These are phyloP conservation scores for Rhinogobius similis DNA, from an alignment of 2,113 vertebrate genomes.

Conservation along the genomic window DNA sequence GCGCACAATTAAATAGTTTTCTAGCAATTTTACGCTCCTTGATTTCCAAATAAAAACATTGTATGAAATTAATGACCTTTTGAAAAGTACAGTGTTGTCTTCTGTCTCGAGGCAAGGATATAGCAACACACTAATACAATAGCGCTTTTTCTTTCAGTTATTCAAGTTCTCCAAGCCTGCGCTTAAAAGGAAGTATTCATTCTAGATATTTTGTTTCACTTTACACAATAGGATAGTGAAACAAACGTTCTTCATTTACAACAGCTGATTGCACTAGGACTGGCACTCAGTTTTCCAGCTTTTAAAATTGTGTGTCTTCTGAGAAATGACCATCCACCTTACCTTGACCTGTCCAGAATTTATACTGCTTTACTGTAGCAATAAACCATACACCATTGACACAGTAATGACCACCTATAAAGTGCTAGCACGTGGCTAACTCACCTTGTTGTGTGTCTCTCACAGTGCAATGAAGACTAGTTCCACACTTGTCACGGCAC, in stretches of 20 bases:
- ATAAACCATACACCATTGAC: neutral
- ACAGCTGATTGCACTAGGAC: neutral
- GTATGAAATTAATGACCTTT: neutral
- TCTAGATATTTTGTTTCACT: neutral
- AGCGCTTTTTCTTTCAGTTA: neutral
- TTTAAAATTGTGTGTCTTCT: neutral
- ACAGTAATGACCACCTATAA: neutral
- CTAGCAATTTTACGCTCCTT: neutral
- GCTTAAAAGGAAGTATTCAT: too few species aligned
- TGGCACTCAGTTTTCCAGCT: neutral
- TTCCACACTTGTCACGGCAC: neutral
- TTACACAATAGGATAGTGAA: neutral
- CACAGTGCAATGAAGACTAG: neutral
- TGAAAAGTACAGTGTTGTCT: neutral
- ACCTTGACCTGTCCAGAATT: neutral
- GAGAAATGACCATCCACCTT: neutral
- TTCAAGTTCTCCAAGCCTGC: neutral
- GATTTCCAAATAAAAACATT: neutral
- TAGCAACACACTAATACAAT: neutral
- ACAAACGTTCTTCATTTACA: neutral
- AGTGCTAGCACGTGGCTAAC: neutral
- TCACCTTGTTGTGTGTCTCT: neutral
- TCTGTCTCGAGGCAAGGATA: neutral
- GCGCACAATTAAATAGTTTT: neutral
- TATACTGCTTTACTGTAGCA: neutral